Evolutionary conservation across 2,888 invertebrate genomes (phyloP).

Genomic region (Dynastes maya): DNA sequence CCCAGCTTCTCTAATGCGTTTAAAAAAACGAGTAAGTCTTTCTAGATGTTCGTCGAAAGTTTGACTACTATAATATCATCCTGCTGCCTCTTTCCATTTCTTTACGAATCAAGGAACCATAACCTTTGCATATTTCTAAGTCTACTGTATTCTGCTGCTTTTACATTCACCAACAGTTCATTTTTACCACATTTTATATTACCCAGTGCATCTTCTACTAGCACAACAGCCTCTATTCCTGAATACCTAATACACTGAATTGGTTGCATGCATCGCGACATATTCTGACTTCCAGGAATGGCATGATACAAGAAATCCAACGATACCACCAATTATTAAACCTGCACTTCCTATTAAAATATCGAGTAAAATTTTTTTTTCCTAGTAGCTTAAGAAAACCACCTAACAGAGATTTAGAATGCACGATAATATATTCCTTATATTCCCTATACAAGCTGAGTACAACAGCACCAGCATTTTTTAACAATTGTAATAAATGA

Average conservation of each 20-base stretch:
- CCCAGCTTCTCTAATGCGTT: too few relatives aligned
- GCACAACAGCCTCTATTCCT: constrained; percentile 70
- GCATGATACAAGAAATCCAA: constrained; percentile 70
- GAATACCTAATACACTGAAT: constrained; percentile 70
- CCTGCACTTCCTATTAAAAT: constrained; percentile 69
- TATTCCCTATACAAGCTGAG: constrained; percentile 58
- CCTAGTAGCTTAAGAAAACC: constrained; percentile 60
- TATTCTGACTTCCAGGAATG: constrained; percentile 62
- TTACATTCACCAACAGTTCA: constrained; percentile 76
- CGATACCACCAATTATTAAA: constrained; percentile 68
- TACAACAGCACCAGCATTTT: constrained; percentile 58
- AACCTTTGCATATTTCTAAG: constrained; percentile 75
- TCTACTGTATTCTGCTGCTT: constrained; percentile 75
- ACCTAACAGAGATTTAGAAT: constrained; percentile 48
- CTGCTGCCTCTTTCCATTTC: constrained; percentile 55
- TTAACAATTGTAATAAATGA: constrained; percentile 59
- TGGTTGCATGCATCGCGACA: constrained; percentile 71
- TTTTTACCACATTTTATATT: constrained; percentile 72
- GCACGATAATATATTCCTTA: constrained; percentile 59
- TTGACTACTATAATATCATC: too few relatives aligned
- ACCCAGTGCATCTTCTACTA: constrained; percentile 73
- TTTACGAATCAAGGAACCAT: constrained; percentile 66
- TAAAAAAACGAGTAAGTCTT: too few relatives aligned
- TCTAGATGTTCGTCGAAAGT: too few relatives aligned
- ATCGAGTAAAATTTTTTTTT: constrained; percentile 66